These are phyloP conservation scores for Zaprionus lachaisei DNA, from an alignment of 1,140 invertebrate species.

Conservation along the genomic window DNA sequence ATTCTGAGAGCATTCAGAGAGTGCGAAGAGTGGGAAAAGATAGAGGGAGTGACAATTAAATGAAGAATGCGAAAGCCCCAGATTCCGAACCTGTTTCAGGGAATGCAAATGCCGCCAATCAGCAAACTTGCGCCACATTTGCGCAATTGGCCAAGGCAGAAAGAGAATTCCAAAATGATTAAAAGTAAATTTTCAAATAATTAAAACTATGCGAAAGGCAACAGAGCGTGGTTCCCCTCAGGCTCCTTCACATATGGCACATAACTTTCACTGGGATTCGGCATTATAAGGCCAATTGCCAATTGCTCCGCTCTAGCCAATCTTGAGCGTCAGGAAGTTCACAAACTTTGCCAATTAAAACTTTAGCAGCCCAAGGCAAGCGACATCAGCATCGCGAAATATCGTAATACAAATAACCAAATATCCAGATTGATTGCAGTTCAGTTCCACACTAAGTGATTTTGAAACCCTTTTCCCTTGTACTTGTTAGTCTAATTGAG, in stretches of 20 bases:
- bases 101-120: slow-evolving; percentile 20
- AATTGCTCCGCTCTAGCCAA: not conserved
- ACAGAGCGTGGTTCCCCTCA: not conserved
- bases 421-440: slow-evolving; percentile 20
- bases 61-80: slow-evolving; percentile 30
- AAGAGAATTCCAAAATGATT: slow-evolving; percentile 20
- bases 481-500: not conserved
- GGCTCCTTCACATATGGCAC: not conserved
- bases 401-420: slow-evolving; percentile 12
- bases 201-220: not conserved
- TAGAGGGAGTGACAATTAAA: slow-evolving; percentile 33
- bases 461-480: not conserved
- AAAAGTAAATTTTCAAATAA: not conserved
- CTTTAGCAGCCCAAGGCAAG: slow-evolving; percentile 27
- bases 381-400: slow-evolving; percentile 15
- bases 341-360: slow-evolving; percentile 52
- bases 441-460: not conserved
- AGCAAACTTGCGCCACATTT: slow-evolving; percentile 25
- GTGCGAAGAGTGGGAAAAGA: not conserved
- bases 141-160: not conserved
- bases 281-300: slow-evolving; percentile 14
- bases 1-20: slow-evolving; percentile 2
- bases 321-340: slow-evolving; percentile 6
- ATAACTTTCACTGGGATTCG: slow-evolving; percentile 7
- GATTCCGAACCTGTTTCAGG: slow-evolving; percentile 13